Evolutionary conservation across 2,797 vertebrate genomes (phyloP), one percentile per base, ranked within the genome.

Genomic region (Onychomys torridus): DNA sequence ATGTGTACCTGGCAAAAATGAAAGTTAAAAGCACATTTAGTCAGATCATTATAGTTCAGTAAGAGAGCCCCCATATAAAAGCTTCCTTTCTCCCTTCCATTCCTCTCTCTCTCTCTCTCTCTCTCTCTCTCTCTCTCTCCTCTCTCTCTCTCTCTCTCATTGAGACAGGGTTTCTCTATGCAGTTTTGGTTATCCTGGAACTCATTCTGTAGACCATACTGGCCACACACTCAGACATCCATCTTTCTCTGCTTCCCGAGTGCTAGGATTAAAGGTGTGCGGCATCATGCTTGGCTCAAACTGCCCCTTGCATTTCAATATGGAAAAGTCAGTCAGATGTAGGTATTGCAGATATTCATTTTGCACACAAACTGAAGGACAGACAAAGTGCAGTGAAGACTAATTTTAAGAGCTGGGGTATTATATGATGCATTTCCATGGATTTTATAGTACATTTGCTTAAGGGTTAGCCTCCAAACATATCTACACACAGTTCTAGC

Each of bases 21-120:
- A 40, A 67, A 92, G 71, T 96, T 90, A 79, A 89, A 73, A 93
- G 57, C 32, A 89, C 61, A 19, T 69, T 89, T 59, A 84, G 61
- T 89, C 77, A 52, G 59, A 43, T 93, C 40, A 57, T 92, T 93
- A 37, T 43, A 81, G n/a, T 73, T 9, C 34, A 84, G 46, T n/a
- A 90, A 86, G 86, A 65, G 7, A 43, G 52, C 4, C 67, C 63
- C 93, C 71, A 69, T 65, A 89, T 46, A 69, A 90, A 81, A 95
- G 25, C 25, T 17, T 49, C 29, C 3, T 52, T 34, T 40, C 13
- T 61, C 34, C n/a, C 12, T 27, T 0, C 12, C 1, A 40, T 13
- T 43, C 46, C n/a, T 25, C 5, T 37, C 78, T 52, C 13, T 65
- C 17, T 21, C 52, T 52, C 52, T 52, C 52, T 52, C 49, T 52